Evolutionary conservation across 2,888 invertebrate genomes (phyloP).

Genomic region (Phaedon cochleariae): DNA sequence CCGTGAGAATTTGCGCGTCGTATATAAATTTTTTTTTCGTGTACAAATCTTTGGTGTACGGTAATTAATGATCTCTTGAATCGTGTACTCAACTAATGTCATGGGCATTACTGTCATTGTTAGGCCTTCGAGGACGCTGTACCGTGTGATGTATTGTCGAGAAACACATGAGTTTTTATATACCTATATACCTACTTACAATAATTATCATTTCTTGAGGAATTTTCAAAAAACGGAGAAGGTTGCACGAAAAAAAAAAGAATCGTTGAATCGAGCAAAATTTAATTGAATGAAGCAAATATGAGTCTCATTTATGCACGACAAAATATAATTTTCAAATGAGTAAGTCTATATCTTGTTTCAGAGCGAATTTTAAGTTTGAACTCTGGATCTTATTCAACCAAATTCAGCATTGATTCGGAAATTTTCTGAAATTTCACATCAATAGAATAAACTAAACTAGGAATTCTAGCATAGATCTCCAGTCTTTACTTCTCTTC

Average conservation of each 20-base stretch:
- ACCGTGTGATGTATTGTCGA: conserved; percentile 5
- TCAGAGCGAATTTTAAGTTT: no score
- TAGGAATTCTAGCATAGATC: no score
- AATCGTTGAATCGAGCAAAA: no score
- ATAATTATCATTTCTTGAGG: neutral
- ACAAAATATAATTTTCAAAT: neutral
- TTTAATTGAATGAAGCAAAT: no score
- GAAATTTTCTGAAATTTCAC: no score
- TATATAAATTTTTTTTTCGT: conserved; percentile 2
- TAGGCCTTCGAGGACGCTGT: conserved; percentile 11
- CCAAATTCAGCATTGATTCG: no score
- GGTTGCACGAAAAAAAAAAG: neutral
- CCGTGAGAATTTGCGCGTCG: conserved; percentile 40
- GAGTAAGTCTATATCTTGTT: no score
- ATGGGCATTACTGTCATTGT: conserved; percentile 25
- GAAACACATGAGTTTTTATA: neutral
- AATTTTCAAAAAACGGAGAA: neutral
- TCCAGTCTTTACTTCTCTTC: no score
- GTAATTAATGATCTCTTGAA: conserved; percentile 30
- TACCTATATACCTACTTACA: no score
- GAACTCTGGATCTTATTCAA: no score
- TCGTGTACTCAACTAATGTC: conserved; percentile 20
- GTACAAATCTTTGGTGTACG: conserved; percentile 19
- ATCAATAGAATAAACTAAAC: no score
- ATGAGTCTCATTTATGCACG: no score